Evolutionary conservation across 64 coral and sea anemone species (phyloP).

Genomic region (Pocillopora verrucosa): DNA sequence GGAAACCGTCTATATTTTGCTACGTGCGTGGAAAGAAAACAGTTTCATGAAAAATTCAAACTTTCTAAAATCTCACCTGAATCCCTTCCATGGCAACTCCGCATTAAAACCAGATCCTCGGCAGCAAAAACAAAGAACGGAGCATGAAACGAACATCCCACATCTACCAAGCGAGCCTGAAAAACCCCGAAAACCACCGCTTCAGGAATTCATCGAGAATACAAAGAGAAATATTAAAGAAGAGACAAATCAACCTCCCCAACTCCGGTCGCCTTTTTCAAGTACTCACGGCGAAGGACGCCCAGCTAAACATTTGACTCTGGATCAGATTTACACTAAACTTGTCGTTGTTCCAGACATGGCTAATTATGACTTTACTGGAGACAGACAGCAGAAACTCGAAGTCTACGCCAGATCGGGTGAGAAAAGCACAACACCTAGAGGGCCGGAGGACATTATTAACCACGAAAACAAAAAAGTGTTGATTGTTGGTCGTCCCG

Average conservation of each 20-base stretch:
- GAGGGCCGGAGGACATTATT: not conserved
- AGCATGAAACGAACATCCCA: no score
- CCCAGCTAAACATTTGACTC: not conserved
- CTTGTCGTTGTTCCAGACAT: constrained; percentile 33
- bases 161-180: no score
- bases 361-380: constrained; percentile 11
- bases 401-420: constrained; percentile 13
- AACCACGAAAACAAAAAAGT: constrained; percentile 2
- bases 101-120: not conserved
- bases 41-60: not conserved
- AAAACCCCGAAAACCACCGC: no score
- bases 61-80: not conserved
- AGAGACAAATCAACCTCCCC: no score
- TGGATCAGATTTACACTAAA: constrained; percentile 53
- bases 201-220: no score
- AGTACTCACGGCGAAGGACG: not conserved
- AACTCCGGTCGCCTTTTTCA: no score
- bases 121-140: no score
- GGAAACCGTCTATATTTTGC: not conserved
- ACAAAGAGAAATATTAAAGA: no score
- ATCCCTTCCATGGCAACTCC: no score
- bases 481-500: constrained; percentile 23
- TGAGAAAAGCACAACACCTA: not conserved
- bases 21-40: not conserved
- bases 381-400: not conserved